Evolutionary conservation across 2,113 vertebrate genomes (phyloP), one percentile per base, ranked within the genome.

Genomic region (Engystomops pustulosus): DNA sequence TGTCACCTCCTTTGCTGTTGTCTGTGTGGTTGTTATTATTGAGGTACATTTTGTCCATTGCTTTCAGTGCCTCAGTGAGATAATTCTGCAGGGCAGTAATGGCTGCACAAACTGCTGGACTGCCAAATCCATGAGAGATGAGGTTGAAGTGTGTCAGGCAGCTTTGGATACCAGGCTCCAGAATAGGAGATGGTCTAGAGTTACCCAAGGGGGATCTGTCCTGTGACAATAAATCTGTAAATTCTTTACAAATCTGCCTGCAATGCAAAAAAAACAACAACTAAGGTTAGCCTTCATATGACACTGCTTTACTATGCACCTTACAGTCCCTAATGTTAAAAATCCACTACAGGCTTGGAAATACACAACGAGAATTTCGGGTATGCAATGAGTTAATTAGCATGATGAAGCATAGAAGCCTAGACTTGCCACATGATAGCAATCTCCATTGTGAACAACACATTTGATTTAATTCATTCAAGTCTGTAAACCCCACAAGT

Each of bases 31-130:
- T 91, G 17, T 96, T 97, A 94, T 95, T 99, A 95, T 97, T 99
- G 94, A 99, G 96, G 96, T 99, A 99, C 97, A 99, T 98, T 97
- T 99, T 99, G 97, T 99, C 98, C 97, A 99, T 99, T 92, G 98
- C 98, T 94, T 99, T 99, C 91, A 99, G 96, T 20, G 98, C 98
- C 95, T 99, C 98, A 86, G 97, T 99, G 92, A 99, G 95, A 98
- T 99, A 99, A 97, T 99, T 99, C 96, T 99, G 98, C 87, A 99
- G 94, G 90, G 98, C 97, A 0, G 98, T 99, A 91, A 99, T 93
- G 9, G 98, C 98, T 79, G 98, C 98, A 53, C 97, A 99, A 89
- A 99, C 93, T 0, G 98, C 98, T 15, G 98, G 98, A 90, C 97
- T 99, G 90, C 98, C 98, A 87, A 99, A 99, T 89, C 98, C 98